Evolutionary conservation across 2,888 invertebrate species (phyloP).

Genomic region (Mimas tiliae): DNA sequence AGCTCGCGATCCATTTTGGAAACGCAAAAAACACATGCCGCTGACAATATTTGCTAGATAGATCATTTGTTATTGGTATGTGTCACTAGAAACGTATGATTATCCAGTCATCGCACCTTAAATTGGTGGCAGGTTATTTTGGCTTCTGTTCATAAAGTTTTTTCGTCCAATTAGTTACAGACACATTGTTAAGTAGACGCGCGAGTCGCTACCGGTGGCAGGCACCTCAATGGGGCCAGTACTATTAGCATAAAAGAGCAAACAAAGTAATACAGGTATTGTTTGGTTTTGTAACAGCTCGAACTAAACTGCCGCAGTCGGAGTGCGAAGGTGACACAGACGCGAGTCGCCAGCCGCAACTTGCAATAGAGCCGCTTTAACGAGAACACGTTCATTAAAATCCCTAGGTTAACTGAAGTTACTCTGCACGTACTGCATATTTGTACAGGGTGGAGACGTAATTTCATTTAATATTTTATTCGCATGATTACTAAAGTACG

Average conservation of each 20-base stretch:
- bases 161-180: slow-evolving; percentile 42
- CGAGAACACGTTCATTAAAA: slow-evolving; percentile 45
- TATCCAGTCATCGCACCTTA: slow-evolving; percentile 52
- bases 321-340: slow-evolving; percentile 53
- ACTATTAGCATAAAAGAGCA: slow-evolving; percentile 63
- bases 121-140: slow-evolving; percentile 47
- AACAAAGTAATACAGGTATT: slow-evolving; percentile 60
- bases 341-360: slow-evolving; percentile 30
- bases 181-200: slow-evolving; percentile 40
- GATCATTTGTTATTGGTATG: slow-evolving; percentile 56
- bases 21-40: slow-evolving; percentile 48
- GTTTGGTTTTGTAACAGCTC: slow-evolving; percentile 65
- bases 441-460: neutral
- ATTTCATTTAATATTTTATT: neutral
- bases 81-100: slow-evolving; percentile 48
- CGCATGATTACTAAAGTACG: neutral
- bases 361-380: slow-evolving; percentile 30
- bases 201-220: slow-evolving; percentile 44
- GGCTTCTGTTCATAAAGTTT: slow-evolving; percentile 55
- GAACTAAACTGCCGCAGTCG: slow-evolving; percentile 53
- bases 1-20: slow-evolving; percentile 49
- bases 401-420: slow-evolving; percentile 43
- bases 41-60: slow-evolving; percentile 55
- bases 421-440: slow-evolving; percentile 17
- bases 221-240: slow-evolving; percentile 68